These are phyloP conservation scores for Egretta garzetta DNA, from an alignment of 2,113 vertebrate genomes.

Conservation along the genomic window DNA sequence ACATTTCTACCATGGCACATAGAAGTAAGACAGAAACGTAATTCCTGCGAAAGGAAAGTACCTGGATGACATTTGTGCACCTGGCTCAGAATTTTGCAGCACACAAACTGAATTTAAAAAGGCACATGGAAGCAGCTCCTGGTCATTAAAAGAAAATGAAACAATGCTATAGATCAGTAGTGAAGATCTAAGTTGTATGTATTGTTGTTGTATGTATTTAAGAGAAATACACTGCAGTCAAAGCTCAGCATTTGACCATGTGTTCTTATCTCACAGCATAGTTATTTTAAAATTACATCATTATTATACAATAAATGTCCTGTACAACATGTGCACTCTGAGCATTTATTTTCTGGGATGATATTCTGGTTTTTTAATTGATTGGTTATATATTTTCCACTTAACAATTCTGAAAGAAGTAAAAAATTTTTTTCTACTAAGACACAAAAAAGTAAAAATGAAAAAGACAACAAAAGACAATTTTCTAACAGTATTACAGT, in stretches of 20 bases:
- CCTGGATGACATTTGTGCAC: background rate
- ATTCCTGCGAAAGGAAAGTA: background rate
- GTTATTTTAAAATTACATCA: background rate
- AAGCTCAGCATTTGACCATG: background rate
- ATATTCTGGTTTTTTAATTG: background rate
- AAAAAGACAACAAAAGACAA: background rate
- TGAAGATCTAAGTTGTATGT: background rate
- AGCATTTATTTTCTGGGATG: background rate
- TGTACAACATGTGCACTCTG: background rate
- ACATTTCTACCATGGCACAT: background rate
- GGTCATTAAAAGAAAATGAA: background rate
- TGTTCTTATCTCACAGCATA: background rate
- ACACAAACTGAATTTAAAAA: background rate
- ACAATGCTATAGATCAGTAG: background rate
- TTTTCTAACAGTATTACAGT: background rate
- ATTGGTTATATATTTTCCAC: background rate
- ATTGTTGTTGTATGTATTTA: background rate
- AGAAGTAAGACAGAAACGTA: background rate
- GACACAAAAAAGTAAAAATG: background rate
- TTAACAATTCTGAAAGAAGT: background rate
- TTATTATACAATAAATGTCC: background rate
- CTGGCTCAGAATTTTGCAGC: background rate
- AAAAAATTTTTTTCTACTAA: background rate
- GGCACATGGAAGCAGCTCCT: background rate
- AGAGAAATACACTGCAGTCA: background rate